Conservation (phyloP, 1,140 invertebrate species). For the Drusus annulatus region DNA sequence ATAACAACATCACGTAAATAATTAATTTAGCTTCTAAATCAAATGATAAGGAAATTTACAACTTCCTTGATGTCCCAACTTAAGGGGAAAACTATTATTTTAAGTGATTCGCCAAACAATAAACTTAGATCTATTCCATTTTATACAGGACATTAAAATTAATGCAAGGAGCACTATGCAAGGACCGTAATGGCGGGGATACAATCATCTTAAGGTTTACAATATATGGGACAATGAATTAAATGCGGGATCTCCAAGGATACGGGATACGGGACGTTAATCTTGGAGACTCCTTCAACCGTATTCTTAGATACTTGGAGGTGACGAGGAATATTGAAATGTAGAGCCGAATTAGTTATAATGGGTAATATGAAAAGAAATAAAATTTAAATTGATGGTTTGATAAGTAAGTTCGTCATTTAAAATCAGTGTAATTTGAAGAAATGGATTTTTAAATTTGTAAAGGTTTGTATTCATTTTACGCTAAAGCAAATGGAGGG, state of each 20-base stretch:
- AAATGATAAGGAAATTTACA: slow-evolving; percentile 48
- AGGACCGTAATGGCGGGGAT: slow-evolving; percentile 18
- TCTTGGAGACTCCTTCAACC: slow-evolving; percentile 9
- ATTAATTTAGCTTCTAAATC: slow-evolving; percentile 43
- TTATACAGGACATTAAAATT: slow-evolving; percentile 54
- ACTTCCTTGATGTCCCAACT: slow-evolving; percentile 42
- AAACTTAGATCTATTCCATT: slow-evolving; percentile 54
- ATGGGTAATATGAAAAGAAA: no score
- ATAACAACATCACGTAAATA: slow-evolving; percentile 34
- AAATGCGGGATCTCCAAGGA: slow-evolving; percentile 26
- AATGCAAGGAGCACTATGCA: slow-evolving; percentile 42
- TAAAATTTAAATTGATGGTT: no score
- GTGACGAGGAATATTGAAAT: background rate
- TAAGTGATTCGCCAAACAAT: slow-evolving; percentile 58
- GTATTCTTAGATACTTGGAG: slow-evolving; percentile 11
- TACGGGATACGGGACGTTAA: slow-evolving; percentile 39
- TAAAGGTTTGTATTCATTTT: no score
- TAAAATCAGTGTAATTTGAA: no score
- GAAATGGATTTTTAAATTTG: no score
- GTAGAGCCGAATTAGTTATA: no score
- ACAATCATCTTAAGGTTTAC: slow-evolving; percentile 36
- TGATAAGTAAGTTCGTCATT: no score
- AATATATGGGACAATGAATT: slow-evolving; percentile 33
- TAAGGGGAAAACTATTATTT: slow-evolving; percentile 53
- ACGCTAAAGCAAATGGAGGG: no score